phyloP scores from a whole-genome alignment of 2,113 vertebrate species.

The Clarias batrachus region DNA sequence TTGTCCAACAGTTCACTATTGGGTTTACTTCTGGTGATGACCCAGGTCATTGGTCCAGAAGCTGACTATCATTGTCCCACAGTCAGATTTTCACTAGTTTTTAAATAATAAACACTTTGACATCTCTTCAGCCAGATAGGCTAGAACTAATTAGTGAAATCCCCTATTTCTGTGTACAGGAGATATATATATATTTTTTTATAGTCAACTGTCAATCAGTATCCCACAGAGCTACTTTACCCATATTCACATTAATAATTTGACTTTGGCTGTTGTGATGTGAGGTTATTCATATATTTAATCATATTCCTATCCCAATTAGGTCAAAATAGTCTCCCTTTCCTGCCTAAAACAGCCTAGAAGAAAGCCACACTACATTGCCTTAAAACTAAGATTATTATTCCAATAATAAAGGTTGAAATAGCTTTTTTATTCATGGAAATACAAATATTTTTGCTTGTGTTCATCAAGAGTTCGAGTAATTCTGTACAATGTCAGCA shows the following conservation, averaged over 20 bases:
- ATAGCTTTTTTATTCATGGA: conserved; percentile 16
- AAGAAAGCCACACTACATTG: not conserved
- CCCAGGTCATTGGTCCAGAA: no score
- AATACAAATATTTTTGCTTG: conserved; percentile 30
- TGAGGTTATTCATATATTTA: not conserved
- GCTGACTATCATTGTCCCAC: no score
- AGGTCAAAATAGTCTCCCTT: not conserved
- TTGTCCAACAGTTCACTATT: no score
- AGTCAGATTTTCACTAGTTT: no score
- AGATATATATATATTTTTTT: no score
- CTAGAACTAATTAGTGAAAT: no score
- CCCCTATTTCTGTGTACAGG: no score
- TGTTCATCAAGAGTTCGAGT: conserved; percentile 12
- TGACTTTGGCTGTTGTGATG: no score
- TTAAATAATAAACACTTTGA: no score
- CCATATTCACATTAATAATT: not conserved
- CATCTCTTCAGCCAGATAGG: no score
- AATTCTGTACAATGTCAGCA: conserved; percentile 22
- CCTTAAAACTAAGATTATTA: not conserved
- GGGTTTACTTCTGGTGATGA: no score
- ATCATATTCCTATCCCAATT: not conserved
- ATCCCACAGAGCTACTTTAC: no score
- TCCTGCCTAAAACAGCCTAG: not conserved
- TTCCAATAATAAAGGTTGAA: conserved; percentile 13
- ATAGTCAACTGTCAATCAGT: not conserved